Conservation (phyloP, 2,888 invertebrate species). For the Euplagia quadripunctaria region DNA sequence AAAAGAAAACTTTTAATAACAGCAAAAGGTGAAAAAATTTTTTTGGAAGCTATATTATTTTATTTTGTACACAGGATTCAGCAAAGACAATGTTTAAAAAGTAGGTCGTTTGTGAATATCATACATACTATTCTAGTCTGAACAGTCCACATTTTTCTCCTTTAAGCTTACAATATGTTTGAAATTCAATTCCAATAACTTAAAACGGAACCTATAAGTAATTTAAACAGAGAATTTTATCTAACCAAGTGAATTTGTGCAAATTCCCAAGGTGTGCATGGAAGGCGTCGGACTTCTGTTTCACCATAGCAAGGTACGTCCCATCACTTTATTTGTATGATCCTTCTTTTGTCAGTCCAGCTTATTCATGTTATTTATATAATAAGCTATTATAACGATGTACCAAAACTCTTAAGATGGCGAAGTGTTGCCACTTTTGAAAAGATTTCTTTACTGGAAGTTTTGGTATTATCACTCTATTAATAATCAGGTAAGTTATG, state of each 20-base stretch:
- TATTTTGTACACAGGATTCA: too few relatives aligned
- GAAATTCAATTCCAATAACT: neutral
- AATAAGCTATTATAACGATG: conserved; percentile 57
- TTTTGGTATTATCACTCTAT: conserved; percentile 70
- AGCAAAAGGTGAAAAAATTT: neutral
- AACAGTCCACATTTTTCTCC: neutral
- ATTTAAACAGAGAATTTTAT: neutral
- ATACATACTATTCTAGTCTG: neutral
- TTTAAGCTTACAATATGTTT: neutral
- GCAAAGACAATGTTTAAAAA: too few relatives aligned
- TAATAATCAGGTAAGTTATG: conserved; percentile 75
- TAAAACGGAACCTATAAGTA: neutral
- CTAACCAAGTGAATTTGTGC: conserved; percentile 9
- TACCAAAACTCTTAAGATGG: conserved; percentile 68
- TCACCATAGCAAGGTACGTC: conserved; percentile 99
- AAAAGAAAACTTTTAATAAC: neutral
- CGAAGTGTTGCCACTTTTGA: conserved; percentile 17
- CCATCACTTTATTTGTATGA: conserved; percentile 56
- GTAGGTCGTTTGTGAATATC: neutral
- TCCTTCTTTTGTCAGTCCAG: conserved; percentile 72
- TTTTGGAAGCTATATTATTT: too few relatives aligned
- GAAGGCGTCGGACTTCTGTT: conserved; percentile 99
- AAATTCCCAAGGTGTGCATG: conserved; percentile 93
- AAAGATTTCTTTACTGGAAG: conserved; percentile 40
- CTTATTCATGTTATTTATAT: conserved; percentile 74